Percentiles rank a stretch among this genome's conserved stretches.
Evolutionary conservation across 2,113 vertebrate genomes (phyloP).

Genomic region (Actenoides hombroni): DNA sequence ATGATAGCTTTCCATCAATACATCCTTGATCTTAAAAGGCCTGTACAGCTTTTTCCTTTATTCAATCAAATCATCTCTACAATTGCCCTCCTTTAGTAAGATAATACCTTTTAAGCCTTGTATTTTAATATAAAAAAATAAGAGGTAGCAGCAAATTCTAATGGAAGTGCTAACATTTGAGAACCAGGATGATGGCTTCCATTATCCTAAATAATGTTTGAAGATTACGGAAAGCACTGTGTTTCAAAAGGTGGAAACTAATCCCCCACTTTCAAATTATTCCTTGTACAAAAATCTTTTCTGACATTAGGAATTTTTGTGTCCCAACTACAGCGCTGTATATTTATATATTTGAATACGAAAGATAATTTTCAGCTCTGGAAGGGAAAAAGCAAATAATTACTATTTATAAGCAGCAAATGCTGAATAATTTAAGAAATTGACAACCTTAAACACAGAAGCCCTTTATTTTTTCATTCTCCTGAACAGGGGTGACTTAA

Average conservation of each 20-base stretch:
- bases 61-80: slow-evolving; percentile 93
- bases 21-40: slow-evolving; percentile 91
- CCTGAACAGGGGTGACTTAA: slow-evolving; percentile 33
- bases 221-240: slow-evolving; percentile 86
- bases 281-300: slow-evolving; percentile 77
- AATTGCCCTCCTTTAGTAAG: slow-evolving; percentile 88
- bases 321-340: slow-evolving; percentile 55
- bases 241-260: slow-evolving; percentile 86
- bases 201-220: slow-evolving; percentile 88
- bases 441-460: slow-evolving; percentile 71
- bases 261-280: slow-evolving; percentile 83
- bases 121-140: slow-evolving; percentile 94
- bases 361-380: slow-evolving; percentile 73
- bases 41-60: slow-evolving; percentile 85
- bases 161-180: slow-evolving; percentile 85
- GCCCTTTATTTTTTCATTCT: slow-evolving; percentile 71
- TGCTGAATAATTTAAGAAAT: slow-evolving; percentile 71
- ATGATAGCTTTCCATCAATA: slow-evolving; percentile 96
- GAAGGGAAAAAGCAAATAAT: slow-evolving; percentile 75
- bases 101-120: slow-evolving; percentile 91
- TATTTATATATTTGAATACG: slow-evolving; percentile 81
- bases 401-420: slow-evolving; percentile 77
- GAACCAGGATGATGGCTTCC: slow-evolving; percentile 83
- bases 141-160: slow-evolving; percentile 87
- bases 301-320: slow-evolving; percentile 72